Evolutionary conservation across 2,888 invertebrate genomes (phyloP).

Genomic region (Tachina grossa): DNA sequence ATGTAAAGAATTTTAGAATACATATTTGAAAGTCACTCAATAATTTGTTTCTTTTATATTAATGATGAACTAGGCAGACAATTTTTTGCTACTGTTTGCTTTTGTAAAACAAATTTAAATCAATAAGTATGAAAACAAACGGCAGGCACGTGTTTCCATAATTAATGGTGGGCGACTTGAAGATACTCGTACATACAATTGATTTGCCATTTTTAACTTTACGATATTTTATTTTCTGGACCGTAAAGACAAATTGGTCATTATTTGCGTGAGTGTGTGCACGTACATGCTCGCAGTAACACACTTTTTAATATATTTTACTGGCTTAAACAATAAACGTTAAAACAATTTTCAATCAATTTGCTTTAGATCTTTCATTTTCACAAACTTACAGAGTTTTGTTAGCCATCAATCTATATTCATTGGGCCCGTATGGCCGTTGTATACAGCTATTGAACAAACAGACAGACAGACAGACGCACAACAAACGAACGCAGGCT

Average conservation of each 20-base stretch:
- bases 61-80: too few relatives aligned
- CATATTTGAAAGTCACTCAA: too few relatives aligned
- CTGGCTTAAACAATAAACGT: slow-evolving; percentile 28
- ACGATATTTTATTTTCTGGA: slow-evolving; percentile 9
- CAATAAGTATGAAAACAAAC: neutral
- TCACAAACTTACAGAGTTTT: slow-evolving; percentile 5
- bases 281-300: neutral
- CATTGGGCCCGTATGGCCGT: slow-evolving; percentile 23
- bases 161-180: slow-evolving; percentile 38
- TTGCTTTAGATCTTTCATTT: slow-evolving; percentile 32
- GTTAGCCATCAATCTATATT: slow-evolving; percentile 21
- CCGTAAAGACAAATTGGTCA: slow-evolving; percentile 39
- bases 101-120: neutral
- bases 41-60: too few relatives aligned
- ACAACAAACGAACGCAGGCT: neutral
- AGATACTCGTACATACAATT: slow-evolving; percentile 16
- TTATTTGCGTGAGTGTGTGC: neutral
- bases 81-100: too few relatives aligned
- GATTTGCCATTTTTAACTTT: slow-evolving; percentile 29
- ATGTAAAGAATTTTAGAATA: too few relatives aligned
- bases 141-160: slow-evolving; percentile 35
- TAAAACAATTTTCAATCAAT: slow-evolving; percentile 47
- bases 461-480: neutral
- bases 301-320: slow-evolving; percentile 3
- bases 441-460: neutral